Conservation (phyloP, 2,888 invertebrate species). For the Cantharis flavilabris region DNA sequence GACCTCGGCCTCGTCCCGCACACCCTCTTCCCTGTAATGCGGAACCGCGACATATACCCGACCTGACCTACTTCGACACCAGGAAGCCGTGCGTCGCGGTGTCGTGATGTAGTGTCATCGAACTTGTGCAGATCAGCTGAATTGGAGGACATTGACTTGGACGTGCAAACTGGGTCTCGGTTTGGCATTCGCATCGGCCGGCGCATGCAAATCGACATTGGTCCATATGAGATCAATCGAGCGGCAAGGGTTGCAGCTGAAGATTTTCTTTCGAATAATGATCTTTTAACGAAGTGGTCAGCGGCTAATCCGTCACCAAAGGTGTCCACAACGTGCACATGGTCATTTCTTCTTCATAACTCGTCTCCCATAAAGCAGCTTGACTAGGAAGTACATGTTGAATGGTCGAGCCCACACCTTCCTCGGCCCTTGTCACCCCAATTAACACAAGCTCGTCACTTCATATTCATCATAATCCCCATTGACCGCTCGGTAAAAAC, state of each 20-base stretch:
- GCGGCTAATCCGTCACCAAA: constrained; percentile 38
- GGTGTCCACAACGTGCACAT: constrained; percentile 33
- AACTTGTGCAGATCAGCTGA: constrained; percentile 48
- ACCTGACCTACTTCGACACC: constrained; percentile 52
- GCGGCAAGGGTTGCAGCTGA: constrained; percentile 39
- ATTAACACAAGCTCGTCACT: constrained; percentile 53
- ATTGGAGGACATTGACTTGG: constrained; percentile 49
- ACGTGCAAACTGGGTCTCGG: constrained; percentile 49
- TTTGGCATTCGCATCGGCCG: constrained; percentile 36
- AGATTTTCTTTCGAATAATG: constrained; percentile 19
- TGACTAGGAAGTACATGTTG: constrained; percentile 35
- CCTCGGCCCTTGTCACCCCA: constrained; percentile 50
- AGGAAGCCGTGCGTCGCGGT: constrained; percentile 50
- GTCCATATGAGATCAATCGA: constrained; percentile 27
- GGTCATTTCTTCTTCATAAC: constrained; percentile 33
- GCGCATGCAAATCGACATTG: constrained; percentile 38
- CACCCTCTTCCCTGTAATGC: constrained; percentile 36
- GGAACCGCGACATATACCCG: constrained; percentile 46
- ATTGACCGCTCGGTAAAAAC: constrained; percentile 39
- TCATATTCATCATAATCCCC: constrained; percentile 46
- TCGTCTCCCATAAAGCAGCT: constrained; percentile 33
- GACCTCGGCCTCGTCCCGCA: constrained; percentile 39
- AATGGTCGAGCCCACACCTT: constrained; percentile 36
- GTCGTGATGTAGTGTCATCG: constrained; percentile 48
- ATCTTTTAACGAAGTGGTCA: constrained; percentile 36